Percentiles rank a stretch among this genome's conserved stretches.
These are phyloP conservation scores for Calameuta filiformis DNA, from an alignment of 2,888 invertebrate genomes.

Conservation along the genomic window DNA sequence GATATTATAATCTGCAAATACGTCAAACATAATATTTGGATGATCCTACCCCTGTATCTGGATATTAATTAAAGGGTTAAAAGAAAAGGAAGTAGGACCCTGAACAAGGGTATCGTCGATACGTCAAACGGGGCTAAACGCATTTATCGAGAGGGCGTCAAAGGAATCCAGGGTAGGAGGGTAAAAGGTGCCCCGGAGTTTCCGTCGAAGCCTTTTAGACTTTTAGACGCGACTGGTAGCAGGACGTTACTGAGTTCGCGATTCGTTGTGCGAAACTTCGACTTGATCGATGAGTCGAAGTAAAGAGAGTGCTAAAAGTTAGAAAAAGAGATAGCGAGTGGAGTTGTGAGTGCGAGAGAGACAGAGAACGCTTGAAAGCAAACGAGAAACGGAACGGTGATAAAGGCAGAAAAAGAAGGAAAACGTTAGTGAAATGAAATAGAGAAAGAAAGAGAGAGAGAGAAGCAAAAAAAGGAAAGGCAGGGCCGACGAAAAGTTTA, in stretches of 20 bases:
- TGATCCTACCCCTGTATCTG: too few species aligned
- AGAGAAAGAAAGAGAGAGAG: not conserved
- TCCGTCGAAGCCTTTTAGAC: not conserved
- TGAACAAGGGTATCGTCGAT: not conserved
- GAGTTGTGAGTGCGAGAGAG: not conserved
- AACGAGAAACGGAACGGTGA: not conserved
- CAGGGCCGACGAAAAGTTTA: not conserved
- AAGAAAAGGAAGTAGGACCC: too few species aligned
- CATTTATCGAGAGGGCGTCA: not conserved
- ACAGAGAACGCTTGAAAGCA: not conserved
- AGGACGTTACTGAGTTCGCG: constrained; percentile 2
- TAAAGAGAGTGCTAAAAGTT: not conserved
- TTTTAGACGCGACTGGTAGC: not conserved
- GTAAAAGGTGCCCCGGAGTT: not conserved
- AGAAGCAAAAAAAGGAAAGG: not conserved
- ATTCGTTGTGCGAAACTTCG: constrained; percentile 2
- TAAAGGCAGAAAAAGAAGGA: not conserved
- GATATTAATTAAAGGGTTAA: too few species aligned
- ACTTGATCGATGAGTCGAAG: not conserved
- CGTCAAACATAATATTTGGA: not conserved
- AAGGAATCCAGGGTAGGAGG: not conserved
- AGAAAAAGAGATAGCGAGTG: not conserved
- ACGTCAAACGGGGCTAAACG: not conserved
- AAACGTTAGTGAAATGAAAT: not conserved
- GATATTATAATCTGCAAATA: not conserved